Percentiles rank a stretch among this genome's conserved stretches.
Evolutionary conservation across 2,888 invertebrate species (phyloP).

Genomic region (Lepidocyrtinus sp.): DNA sequence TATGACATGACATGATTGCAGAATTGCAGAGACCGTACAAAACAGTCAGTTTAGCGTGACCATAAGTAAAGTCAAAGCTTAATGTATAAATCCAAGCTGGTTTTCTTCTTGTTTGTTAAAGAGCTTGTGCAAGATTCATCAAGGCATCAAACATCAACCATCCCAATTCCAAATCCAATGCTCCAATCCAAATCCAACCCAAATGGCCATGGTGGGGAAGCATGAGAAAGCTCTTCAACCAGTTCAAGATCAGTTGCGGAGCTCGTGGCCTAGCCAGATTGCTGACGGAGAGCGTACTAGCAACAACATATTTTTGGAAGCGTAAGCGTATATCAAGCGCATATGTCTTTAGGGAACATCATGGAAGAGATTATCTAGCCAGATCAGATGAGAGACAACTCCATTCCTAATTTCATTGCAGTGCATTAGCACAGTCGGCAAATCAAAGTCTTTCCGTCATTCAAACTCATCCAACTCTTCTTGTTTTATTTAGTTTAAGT

Average conservation of each 20-base stretch:
- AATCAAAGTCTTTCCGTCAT: neutral
- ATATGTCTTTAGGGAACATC: neutral
- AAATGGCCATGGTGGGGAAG: neutral
- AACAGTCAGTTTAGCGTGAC: no score
- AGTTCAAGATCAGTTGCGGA: constrained; percentile 42
- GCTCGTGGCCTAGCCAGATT: constrained; percentile 33
- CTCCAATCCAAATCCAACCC: neutral
- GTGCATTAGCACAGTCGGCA: neutral
- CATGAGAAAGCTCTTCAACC: neutral
- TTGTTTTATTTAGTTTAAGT: no score
- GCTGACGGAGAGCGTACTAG: neutral
- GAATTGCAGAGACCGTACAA: no score
- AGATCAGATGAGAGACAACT: constrained; percentile 32
- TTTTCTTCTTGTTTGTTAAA: no score
- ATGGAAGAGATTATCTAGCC: constrained; percentile 13
- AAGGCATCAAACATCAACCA: no score
- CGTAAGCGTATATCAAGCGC: neutral
- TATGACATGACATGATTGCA: no score
- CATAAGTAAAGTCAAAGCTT: no score
- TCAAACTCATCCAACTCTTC: no score
- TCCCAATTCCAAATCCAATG: no score
- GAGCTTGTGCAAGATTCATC: no score
- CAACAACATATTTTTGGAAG: neutral
- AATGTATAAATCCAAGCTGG: no score
- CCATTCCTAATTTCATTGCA: neutral